A percentile compares a stretch with the other conserved stretches of the same genome.
Evolutionary conservation across 2,113 vertebrate species (phyloP).

Genomic region (Eublepharis macularius): DNA sequence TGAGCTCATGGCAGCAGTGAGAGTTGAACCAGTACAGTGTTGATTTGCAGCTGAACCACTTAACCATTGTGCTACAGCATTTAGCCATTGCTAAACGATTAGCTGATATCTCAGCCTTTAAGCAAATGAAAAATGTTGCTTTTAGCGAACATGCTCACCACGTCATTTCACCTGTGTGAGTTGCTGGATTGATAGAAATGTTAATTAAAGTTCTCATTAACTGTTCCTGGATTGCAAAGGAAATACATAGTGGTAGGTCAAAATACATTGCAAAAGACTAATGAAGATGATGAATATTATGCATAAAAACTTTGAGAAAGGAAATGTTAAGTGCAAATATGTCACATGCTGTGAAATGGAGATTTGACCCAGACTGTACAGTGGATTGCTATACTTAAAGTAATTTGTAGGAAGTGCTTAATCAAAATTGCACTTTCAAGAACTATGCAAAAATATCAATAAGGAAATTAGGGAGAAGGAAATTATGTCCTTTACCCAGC

Average conservation of each 20-base stretch:
- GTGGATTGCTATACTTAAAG: conserved; percentile 35
- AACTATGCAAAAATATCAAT: not conserved
- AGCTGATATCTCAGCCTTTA: not conserved
- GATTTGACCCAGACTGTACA: not conserved
- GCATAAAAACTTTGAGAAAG: conserved; percentile 1
- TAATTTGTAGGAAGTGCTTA: conserved; percentile 30
- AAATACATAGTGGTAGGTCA: conserved; percentile 8
- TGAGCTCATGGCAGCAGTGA: no score
- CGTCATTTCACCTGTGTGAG: not conserved
- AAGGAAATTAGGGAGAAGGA: conserved; percentile 33
- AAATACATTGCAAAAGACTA: conserved; percentile 16
- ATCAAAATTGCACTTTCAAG: conserved; percentile 28
- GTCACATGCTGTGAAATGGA: conserved; percentile 31
- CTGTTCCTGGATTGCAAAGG: conserved; percentile 38
- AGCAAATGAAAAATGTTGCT: not conserved
- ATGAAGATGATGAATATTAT: conserved; percentile 34
- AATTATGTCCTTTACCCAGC: not conserved
- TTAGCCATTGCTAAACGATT: not conserved
- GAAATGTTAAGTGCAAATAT: conserved; percentile 16
- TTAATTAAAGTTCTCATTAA: conserved; percentile 36
- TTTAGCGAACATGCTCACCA: not conserved
- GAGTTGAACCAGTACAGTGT: no score
- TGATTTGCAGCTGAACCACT: no score
- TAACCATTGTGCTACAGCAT: no score
- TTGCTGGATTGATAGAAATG: not conserved